Evolutionary conservation across 2,113 vertebrate species (phyloP).

Genomic region (Forbesichthys papilliferus): DNA sequence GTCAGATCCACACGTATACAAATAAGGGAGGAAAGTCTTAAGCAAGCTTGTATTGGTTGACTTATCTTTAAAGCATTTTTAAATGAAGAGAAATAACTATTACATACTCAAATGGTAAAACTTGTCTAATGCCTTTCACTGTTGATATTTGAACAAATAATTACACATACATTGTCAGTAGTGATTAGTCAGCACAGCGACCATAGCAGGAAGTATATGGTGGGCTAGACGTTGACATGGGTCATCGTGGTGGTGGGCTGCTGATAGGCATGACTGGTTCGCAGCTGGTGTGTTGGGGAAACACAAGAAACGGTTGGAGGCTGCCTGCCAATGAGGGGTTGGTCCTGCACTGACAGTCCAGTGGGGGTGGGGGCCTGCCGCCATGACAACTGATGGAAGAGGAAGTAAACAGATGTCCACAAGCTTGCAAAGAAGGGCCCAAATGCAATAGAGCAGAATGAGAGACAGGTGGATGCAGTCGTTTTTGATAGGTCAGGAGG

Average conservation of each 20-base stretch:
- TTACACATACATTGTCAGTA: background rate
- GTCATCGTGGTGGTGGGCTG: slow-evolving; percentile 45
- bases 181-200: slow-evolving; percentile 1
- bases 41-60: too few species aligned
- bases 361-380: slow-evolving; percentile 25
- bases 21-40: too few species aligned
- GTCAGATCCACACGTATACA: too few species aligned
- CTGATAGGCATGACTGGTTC: slow-evolving; percentile 64
- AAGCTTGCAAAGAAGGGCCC: slow-evolving; percentile 64
- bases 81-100: too few species aligned
- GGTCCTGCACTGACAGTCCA: slow-evolving; percentile 10
- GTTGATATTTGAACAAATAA: background rate
- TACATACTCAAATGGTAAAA: too few species aligned
- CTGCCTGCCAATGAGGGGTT: slow-evolving; percentile 26
- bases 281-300: slow-evolving; percentile 70
- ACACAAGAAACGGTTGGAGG: slow-evolving; percentile 56
- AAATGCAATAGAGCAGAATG: slow-evolving; percentile 41
- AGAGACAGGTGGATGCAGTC: slow-evolving; percentile 62
- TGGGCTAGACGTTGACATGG: slow-evolving; percentile 21
- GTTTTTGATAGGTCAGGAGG: background rate
- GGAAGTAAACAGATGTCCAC: slow-evolving; percentile 77
- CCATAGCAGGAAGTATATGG: background rate
- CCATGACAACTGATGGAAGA: slow-evolving; percentile 69
- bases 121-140: too few species aligned
- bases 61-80: too few species aligned